Conservation (phyloP, 1,140 invertebrate genomes). For the Brachionus plicatilis region DNA sequence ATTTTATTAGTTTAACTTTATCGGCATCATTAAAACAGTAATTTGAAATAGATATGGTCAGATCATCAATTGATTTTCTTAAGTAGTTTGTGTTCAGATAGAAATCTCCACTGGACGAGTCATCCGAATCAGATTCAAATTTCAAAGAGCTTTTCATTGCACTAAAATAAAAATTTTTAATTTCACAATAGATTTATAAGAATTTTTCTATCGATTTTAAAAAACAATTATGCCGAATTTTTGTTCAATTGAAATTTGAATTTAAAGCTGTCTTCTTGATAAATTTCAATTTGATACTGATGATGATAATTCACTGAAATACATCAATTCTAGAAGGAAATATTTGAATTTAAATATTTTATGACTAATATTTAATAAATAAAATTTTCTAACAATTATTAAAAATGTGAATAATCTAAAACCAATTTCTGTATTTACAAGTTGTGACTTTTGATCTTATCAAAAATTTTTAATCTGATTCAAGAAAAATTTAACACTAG, state of each 20-base stretch:
- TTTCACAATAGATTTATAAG: neutral
- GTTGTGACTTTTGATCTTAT: too few relatives aligned
- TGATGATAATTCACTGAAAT: neutral
- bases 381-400: neutral
- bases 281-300: neutral
- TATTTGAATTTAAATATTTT: neutral
- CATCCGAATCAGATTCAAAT: neutral
- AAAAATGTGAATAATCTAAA: neutral
- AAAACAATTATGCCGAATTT: too few relatives aligned
- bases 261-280: neutral
- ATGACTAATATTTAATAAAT: neutral
- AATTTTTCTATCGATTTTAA: neutral
- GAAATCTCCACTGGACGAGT: neutral
- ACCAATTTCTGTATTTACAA: neutral
- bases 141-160: neutral
- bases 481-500: too few relatives aligned
- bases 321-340: neutral
- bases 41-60: neutral
- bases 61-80: neutral
- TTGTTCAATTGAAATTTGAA: neutral
- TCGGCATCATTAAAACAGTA: neutral
- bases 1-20: neutral
- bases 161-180: neutral
- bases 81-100: neutral
- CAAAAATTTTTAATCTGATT: too few relatives aligned